A percentile compares a stretch with the other conserved stretches of the same genome.
These are phyloP conservation scores for Drosophila anomalata DNA, from an alignment of 2,888 invertebrate genomes.

Conservation along the genomic window DNA sequence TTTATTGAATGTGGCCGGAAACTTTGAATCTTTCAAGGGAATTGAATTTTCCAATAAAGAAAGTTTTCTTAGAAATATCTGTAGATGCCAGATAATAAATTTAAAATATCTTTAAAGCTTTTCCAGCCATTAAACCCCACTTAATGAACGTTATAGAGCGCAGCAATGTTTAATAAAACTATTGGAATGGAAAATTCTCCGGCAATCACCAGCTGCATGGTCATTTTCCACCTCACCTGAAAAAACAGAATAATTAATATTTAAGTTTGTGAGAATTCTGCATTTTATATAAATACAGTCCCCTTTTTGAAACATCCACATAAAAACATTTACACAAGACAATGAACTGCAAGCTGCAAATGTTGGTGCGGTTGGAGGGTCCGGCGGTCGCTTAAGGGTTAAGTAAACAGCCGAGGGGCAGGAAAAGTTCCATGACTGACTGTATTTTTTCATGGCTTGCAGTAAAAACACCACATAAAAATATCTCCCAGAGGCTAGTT, in stretches of 20 bases:
- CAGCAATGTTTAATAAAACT: no score
- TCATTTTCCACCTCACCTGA: not conserved
- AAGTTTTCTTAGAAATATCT: not conserved
- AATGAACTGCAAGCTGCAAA: not conserved
- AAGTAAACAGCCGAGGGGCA: not conserved
- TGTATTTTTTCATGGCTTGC: constrained; percentile 1
- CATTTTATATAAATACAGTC: not conserved
- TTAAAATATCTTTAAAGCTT: not conserved
- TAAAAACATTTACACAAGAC: not conserved
- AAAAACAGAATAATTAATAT: not conserved
- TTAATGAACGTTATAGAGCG: not conserved
- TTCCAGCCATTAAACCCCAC: not conserved
- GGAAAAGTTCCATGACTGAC: not conserved
- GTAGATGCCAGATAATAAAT: not conserved
- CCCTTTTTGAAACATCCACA: not conserved
- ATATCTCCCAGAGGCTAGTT: not conserved
- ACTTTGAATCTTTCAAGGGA: not conserved
- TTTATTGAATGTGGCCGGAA: not conserved
- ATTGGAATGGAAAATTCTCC: not conserved
- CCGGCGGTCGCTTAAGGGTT: not conserved
- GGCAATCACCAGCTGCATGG: not conserved
- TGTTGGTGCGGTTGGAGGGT: constrained; percentile 1
- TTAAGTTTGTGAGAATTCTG: not conserved
- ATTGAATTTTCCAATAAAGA: not conserved
- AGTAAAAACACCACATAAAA: constrained; percentile 7